These are phyloP conservation scores for Onychostoma macrolepis DNA, from an alignment of 2,113 vertebrate species.

Conservation along the genomic window DNA sequence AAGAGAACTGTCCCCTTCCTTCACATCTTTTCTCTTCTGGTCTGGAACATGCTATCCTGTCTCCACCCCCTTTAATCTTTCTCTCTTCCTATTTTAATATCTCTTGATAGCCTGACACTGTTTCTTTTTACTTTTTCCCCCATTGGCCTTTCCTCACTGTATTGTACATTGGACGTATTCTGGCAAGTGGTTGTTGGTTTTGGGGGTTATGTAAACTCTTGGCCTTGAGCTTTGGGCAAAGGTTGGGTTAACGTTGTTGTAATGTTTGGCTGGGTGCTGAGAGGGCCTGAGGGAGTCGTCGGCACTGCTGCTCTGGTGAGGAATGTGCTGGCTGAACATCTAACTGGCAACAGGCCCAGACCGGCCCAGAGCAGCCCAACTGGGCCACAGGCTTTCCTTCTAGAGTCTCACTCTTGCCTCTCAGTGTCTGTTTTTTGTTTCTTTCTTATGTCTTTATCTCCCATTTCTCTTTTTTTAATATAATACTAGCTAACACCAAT, in stretches of 20 bases:
- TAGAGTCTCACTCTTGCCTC: conserved; percentile 40
- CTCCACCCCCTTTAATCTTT: not conserved
- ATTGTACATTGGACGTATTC: conserved; percentile 43
- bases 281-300: conserved; percentile 51
- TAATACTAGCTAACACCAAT: not conserved
- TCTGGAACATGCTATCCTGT: conserved; percentile 29
- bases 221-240: conserved; percentile 29
- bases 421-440: not conserved
- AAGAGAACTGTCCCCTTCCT: not conserved
- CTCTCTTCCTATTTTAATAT: conserved; percentile 4
- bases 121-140: conserved; percentile 12
- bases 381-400: conserved; percentile 58
- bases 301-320: conserved; percentile 59
- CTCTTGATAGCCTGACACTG: not conserved
- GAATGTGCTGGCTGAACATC: conserved; percentile 77
- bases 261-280: conserved; percentile 59
- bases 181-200: conserved; percentile 43
- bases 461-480: not conserved
- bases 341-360: conserved; percentile 67
- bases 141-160: conserved; percentile 16
- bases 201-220: conserved; percentile 51
- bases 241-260: conserved; percentile 49
- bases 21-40: not conserved
- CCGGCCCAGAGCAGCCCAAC: conserved; percentile 60
- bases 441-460: not conserved